Conservation (phyloP, 2,113 vertebrate genomes). For the Pelusios castaneus region DNA sequence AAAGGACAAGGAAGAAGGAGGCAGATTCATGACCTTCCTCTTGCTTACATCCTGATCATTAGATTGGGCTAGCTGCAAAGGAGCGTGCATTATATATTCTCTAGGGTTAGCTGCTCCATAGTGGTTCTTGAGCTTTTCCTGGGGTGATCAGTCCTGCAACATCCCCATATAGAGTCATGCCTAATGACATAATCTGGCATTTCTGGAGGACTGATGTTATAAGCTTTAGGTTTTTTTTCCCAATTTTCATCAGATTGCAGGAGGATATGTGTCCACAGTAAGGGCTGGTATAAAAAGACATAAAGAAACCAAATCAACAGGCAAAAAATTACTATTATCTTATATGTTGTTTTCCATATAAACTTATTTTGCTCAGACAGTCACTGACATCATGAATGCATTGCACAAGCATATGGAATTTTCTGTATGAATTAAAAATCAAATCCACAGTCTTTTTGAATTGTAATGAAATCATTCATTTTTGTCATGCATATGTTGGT, state of each 20-base stretch:
- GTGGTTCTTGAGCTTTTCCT: not conserved
- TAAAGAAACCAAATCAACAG: not conserved
- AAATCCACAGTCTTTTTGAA: not conserved
- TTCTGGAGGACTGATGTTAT: not conserved
- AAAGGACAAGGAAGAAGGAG: not conserved
- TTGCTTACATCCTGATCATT: not conserved
- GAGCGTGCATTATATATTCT: too few species aligned
- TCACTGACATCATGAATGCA: not conserved
- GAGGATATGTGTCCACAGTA: not conserved
- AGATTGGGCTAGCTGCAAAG: not conserved
- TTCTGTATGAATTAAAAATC: slow-evolving; percentile 2
- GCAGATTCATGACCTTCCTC: fast-evolving
- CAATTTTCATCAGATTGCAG: fast-evolving
- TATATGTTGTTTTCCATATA: not conserved
- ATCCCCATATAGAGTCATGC: not conserved
- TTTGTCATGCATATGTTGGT: not conserved
- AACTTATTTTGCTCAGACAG: not conserved
- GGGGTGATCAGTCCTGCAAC: fast-evolving
- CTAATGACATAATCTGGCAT: not conserved
- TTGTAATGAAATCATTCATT: not conserved
- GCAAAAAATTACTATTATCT: not conserved
- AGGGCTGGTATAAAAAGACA: not conserved
- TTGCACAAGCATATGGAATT: not conserved
- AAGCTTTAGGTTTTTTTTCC: fast-evolving
- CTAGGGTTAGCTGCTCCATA: not conserved